Base-by-base conservation (phyloP, 2,113 vertebrate genomes). In the Muscicapa adusta region DNA sequence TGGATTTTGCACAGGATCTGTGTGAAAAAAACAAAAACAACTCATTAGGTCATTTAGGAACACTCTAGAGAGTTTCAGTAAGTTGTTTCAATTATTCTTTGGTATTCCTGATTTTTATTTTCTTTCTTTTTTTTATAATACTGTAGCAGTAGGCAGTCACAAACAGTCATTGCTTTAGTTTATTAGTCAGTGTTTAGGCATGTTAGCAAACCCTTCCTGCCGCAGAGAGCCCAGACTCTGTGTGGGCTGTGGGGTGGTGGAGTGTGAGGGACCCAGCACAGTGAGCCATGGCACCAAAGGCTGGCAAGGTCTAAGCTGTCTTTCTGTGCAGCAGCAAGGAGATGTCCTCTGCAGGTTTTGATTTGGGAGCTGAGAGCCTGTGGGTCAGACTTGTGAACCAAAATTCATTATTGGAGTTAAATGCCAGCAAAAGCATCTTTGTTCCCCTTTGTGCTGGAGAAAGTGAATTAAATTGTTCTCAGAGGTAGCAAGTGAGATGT, bases 221-320 rank as follows among this genome's bases (percentile, higher is more conserved):
- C 23, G 38, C 56, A 45, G 43, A 45, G 43, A 45, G 43, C 43
- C 43, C 43, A 58, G 57, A 24, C 42, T 92, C 10, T 65, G 7
- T 61, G 56, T 1, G 2, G 17, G 9, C 60, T 85, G 23, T 71
- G 74, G 33, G 51, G 31, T 47, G 47, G 19, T 63, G 38, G n/a
- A 14, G 4, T 45, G 19, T 7, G 34, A 54, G 28, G 5, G 23
- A 50, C 3, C 3, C 25, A 38, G 28, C 4, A 0, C 3, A 3
- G 28, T 80, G 22, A 77, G 13, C 38, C 47, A 42, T 5, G 1
- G 8, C 29, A 50, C 31, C 0, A 0, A 53, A 42, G 16, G 20
- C 38, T 70, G 56, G 13, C 16, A 34, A 45, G 34, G 34, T 36
- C 24, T 50, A 26, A 84, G 63, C 13, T 87, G 16, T 53, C 18